Conservation (phyloP, 2,888 invertebrate species). For the Psylliodes chrysocephalus region DNA sequence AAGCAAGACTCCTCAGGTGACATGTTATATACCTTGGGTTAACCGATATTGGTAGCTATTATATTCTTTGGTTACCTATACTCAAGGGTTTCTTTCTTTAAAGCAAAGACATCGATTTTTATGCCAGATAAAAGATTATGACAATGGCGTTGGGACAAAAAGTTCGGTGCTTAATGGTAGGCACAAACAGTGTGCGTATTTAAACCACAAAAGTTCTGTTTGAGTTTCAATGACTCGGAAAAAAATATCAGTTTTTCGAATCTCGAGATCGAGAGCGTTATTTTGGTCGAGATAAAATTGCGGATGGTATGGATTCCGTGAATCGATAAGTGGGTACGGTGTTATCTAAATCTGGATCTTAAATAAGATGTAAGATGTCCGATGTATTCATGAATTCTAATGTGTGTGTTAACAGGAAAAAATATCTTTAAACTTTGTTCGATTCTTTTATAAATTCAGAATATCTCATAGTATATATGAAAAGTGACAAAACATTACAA, state of each 20-base stretch:
- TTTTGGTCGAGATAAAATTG: conserved; percentile 28
- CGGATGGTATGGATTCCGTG: conserved; percentile 26
- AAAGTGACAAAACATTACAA: too few relatives aligned
- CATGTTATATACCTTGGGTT: conserved; percentile 48
- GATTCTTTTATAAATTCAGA: too few relatives aligned
- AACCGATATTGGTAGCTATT: conserved; percentile 54
- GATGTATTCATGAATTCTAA: neutral
- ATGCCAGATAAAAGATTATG: conserved; percentile 41
- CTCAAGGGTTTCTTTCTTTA: conserved; percentile 43
- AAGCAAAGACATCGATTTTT: conserved; percentile 41
- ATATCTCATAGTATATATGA: too few relatives aligned
- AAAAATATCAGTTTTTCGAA: conserved; percentile 36
- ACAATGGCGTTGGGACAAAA: conserved; percentile 41
- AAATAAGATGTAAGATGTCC: conserved; percentile 9
- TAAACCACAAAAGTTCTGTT: conserved; percentile 39
- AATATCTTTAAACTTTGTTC: too few relatives aligned
- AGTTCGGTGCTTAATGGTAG: conserved; percentile 38
- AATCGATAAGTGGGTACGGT: conserved; percentile 17
- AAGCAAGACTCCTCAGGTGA: conserved; percentile 29
- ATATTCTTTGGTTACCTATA: conserved; percentile 41
- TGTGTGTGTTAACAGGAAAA: conserved; percentile 40
- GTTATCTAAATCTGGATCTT: conserved; percentile 24
- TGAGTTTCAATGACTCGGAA: conserved; percentile 38
- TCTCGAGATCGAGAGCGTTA: conserved; percentile 27
- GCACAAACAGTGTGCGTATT: conserved; percentile 37